Conservation (phyloP, 1,140 invertebrate species). For the Pteromalus puparum region DNA sequence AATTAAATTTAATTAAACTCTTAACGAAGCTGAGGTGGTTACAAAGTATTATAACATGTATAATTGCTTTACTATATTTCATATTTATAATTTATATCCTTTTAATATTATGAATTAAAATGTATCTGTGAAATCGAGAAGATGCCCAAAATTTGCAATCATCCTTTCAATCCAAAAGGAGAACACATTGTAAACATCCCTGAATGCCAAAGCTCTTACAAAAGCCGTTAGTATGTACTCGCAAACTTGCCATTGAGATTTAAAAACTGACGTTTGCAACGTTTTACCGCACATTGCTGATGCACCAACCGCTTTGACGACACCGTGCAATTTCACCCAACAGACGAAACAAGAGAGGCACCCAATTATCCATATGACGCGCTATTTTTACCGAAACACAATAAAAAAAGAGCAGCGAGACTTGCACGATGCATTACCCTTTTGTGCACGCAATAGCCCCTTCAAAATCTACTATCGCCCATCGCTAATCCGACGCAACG, state of each 20-base stretch:
- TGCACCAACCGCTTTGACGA: too few species aligned
- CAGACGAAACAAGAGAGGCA: neutral
- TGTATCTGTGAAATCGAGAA: slow-evolving; percentile 44
- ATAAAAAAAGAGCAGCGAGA: neutral
- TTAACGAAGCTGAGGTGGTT: neutral
- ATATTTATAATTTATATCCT: neutral
- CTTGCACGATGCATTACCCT: neutral
- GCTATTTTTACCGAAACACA: neutral
- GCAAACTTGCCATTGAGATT: neutral
- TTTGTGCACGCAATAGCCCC: neutral
- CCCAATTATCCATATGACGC: neutral
- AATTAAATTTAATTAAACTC: neutral
- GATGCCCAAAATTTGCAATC: neutral
- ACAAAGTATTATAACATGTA: neutral
- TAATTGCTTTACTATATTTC: neutral
- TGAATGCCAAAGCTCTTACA: slow-evolving; percentile 34
- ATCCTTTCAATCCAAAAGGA: neutral
- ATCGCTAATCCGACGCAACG: too few species aligned
- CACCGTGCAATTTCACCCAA: neutral
- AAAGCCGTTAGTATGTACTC: neutral
- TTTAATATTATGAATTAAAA: neutral
- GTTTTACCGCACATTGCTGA: neutral
- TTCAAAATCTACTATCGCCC: neutral
- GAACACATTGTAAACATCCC: neutral
- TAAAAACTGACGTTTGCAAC: neutral